Conservation (phyloP, 2,797 vertebrate genomes). For the Amblyopsis hoosieri region DNA sequence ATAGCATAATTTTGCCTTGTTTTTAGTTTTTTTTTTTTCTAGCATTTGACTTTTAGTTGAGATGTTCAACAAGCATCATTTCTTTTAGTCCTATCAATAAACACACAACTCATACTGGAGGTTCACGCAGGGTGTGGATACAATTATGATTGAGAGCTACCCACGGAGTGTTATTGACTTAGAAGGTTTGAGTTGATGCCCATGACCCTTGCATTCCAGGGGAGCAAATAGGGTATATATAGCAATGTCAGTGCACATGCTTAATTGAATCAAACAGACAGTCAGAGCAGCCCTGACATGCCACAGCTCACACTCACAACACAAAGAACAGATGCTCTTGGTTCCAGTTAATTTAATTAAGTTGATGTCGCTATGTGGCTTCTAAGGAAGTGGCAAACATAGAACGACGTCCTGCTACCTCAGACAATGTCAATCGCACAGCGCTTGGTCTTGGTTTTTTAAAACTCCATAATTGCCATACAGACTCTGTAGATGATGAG, state of each 20-base stretch:
- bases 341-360: constrained; percentile 73
- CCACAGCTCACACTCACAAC: constrained; percentile 55
- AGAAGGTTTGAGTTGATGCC: constrained; percentile 57
- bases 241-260: constrained; percentile 47
- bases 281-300: constrained; percentile 28
- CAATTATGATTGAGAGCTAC: constrained; percentile 44
- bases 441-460: constrained; percentile 1
- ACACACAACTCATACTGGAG: constrained; percentile 16
- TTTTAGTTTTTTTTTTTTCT: too few relatives aligned
- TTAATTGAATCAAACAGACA: constrained; percentile 64
- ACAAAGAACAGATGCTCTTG: constrained; percentile 71
- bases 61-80: too few relatives aligned
- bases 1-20: too few relatives aligned
- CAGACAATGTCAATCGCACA: constrained; percentile 28
- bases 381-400: constrained; percentile 43
- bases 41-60: too few relatives aligned
- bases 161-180: constrained; percentile 62
- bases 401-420: constrained; percentile 42
- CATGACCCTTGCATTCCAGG: constrained; percentile 63
- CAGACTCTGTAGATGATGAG: too few relatives aligned
- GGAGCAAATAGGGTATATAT: constrained; percentile 21
- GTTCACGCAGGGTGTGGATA: constrained; percentile 30
- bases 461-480: constrained; percentile 1
- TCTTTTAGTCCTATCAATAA: too few relatives aligned
- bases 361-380: constrained; percentile 41